These are phyloP conservation scores for Thysanoteuthis rhombus DNA, from an alignment of 2,888 invertebrate genomes.

Conservation along the genomic window DNA sequence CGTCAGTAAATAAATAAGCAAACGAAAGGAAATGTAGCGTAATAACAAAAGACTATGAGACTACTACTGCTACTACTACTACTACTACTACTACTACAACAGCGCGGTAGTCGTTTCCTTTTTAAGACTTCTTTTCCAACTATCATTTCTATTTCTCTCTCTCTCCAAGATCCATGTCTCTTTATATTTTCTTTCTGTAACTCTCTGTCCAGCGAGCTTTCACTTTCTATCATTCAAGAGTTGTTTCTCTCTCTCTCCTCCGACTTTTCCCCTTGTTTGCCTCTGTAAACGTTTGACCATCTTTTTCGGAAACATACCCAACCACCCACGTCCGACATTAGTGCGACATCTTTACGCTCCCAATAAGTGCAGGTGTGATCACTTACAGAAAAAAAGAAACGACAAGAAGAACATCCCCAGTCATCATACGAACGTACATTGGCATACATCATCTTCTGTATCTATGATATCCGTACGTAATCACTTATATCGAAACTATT, in stretches of 20 bases:
- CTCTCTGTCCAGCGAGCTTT: neutral
- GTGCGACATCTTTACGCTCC: neutral
- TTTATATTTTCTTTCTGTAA: neutral
- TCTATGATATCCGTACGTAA: neutral
- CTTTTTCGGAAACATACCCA: neutral
- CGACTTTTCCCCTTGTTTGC: neutral
- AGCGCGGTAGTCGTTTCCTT: too few species aligned
- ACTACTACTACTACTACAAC: too few species aligned
- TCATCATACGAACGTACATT: neutral
- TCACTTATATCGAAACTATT: neutral
- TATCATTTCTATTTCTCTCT: too few species aligned
- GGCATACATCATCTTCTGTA: neutral
- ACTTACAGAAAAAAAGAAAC: neutral
- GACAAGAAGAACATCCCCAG: neutral
- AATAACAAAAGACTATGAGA: too few species aligned
- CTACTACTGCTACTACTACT: too few species aligned
- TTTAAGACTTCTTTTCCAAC: too few species aligned
- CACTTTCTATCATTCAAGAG: neutral
- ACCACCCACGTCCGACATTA: too few species aligned
- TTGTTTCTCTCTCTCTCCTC: neutral
- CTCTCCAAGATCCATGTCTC: neutral
- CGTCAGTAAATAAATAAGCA: too few species aligned
- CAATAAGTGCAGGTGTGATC: neutral
- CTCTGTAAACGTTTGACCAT: neutral
- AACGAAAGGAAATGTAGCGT: too few species aligned